Evolutionary conservation across 1,140 invertebrate species (phyloP).

Genomic region (Trialeurodes vaporariorum): DNA sequence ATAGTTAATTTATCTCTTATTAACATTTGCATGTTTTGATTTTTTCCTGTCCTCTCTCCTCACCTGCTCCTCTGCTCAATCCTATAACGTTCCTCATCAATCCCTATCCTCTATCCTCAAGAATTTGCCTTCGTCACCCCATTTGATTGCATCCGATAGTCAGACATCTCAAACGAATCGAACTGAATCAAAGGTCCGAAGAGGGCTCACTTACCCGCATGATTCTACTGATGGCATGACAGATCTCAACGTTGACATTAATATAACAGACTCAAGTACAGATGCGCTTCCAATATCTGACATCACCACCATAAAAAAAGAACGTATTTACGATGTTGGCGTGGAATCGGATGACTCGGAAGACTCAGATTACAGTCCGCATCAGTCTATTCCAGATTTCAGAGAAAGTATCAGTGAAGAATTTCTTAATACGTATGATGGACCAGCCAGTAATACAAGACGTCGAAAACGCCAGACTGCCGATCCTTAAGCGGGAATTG

Average conservation of each 20-base stretch:
- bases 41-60: not conserved
- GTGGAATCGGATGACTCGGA: not conserved
- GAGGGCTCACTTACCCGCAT: not conserved
- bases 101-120: not conserved
- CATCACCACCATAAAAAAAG: not conserved
- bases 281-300: not conserved
- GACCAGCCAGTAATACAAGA: not conserved
- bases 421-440: not conserved
- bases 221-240: not conserved
- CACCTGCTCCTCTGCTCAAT: not conserved
- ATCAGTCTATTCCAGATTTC: not conserved
- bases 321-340: not conserved
- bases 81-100: not conserved
- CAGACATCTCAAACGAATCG: not conserved
- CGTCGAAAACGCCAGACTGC: not conserved
- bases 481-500: no score
- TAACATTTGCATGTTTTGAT: not conserved
- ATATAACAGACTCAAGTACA: not conserved
- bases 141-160: not conserved
- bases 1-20: slow-evolving; percentile 11
- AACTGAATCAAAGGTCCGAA: not conserved
- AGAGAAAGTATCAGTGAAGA: not conserved
- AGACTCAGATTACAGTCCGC: not conserved
- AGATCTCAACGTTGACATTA: not conserved
- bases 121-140: not conserved